Evolutionary conservation across 2,113 vertebrate species (phyloP).

Genomic region (Aegithalos caudatus): DNA sequence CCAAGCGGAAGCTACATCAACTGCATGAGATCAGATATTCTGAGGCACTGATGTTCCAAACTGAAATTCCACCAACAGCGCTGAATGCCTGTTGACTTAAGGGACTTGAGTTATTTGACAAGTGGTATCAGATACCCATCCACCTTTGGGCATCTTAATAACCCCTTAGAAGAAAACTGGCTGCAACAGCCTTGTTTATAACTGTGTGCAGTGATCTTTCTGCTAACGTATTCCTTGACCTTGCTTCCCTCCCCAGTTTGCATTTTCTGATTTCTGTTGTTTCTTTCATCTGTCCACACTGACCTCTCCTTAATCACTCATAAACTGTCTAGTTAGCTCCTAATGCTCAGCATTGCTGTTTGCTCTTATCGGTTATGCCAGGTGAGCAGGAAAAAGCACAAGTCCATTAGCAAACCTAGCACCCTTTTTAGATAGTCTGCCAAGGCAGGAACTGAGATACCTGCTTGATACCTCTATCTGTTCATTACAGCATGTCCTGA

Average conservation of each 20-base stretch:
- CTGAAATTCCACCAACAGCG: background rate
- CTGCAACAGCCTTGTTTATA: background rate
- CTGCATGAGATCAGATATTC: background rate
- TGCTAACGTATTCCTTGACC: background rate
- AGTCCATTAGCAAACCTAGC: background rate
- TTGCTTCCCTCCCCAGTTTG: background rate
- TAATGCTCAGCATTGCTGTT: background rate
- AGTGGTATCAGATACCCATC: background rate
- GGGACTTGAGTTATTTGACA: background rate
- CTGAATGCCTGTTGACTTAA: background rate
- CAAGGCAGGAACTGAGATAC: background rate
- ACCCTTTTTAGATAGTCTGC: background rate
- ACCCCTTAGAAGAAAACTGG: background rate
- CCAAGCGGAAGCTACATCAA: background rate
- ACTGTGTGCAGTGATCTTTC: background rate
- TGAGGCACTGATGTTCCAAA: background rate
- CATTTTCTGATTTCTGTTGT: background rate
- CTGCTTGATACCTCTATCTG: background rate
- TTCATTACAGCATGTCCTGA: background rate
- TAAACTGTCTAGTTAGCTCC: background rate
- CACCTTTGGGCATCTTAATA: background rate
- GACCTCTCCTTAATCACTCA: background rate
- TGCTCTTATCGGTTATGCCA: background rate
- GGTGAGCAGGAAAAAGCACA: background rate
- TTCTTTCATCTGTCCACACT: background rate